These are phyloP conservation scores for Notothenia coriiceps DNA, from an alignment of 2,113 vertebrate species.

Conservation along the genomic window DNA sequence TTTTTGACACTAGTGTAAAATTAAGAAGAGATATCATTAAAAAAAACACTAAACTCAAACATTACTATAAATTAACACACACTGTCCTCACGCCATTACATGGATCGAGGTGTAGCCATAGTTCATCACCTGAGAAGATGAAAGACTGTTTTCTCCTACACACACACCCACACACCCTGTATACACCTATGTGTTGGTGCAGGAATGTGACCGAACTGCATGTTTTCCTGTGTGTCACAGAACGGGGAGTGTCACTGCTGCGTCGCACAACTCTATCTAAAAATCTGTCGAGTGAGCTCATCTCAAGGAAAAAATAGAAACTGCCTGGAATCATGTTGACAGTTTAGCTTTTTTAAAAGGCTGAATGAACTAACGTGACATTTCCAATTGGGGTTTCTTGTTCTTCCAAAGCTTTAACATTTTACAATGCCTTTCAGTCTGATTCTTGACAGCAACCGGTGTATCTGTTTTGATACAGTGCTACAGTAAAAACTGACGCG, in stretches of 20 bases:
- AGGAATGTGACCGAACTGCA: slow-evolving; percentile 76
- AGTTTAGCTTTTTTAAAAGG: background rate
- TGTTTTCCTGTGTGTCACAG: slow-evolving; percentile 49
- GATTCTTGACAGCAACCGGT: background rate
- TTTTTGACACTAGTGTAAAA: too few species aligned
- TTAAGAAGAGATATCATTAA: too few species aligned
- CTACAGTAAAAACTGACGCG: background rate
- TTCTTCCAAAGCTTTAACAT: background rate
- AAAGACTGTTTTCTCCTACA: slow-evolving; percentile 42
- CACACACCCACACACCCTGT: background rate
- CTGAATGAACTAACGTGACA: background rate
- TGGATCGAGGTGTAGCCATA: slow-evolving; percentile 1
- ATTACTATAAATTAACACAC: background rate
- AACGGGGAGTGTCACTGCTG: slow-evolving; percentile 51
- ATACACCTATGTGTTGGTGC: slow-evolving; percentile 39
- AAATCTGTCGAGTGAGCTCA: slow-evolving; percentile 4
- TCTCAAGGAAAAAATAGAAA: background rate
- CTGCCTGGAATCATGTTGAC: background rate
- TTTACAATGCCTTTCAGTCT: background rate
- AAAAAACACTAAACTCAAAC: too few species aligned
- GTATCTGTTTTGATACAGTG: background rate
- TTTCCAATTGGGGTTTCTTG: background rate
- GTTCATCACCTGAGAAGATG: slow-evolving; percentile 8
- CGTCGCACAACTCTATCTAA: background rate
- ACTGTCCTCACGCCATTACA: background rate